Evolutionary conservation across 2,797 vertebrate species (phyloP), one percentile per base, ranked within the genome.

Genomic region (Heliangelus exortis): DNA sequence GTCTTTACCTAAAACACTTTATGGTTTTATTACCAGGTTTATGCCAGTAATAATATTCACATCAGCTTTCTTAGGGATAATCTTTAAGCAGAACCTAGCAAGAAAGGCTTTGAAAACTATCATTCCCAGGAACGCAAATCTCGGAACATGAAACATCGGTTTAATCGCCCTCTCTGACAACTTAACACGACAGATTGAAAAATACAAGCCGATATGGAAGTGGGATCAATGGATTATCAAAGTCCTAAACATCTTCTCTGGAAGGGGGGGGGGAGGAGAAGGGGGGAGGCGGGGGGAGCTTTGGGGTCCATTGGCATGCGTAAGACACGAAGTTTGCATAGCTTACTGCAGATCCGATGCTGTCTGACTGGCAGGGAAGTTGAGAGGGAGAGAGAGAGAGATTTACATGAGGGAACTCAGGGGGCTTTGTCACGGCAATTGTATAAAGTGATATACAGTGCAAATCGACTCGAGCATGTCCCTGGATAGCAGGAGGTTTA

Each of bases 361-460:
- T 28, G 88, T 62, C 96, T 98, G 98, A 97, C 97, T 98, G 98
- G 95, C 95, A 96, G 82, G n/a, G 92, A 96, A 96, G 93, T 96
- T 92, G 94, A 96, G 97, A 93, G 93, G 91, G 94, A 80, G 89
- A 92, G 95, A 92, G 97, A 92, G 97, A 95, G 97, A 98, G 98
- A 98, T 98, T 98, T 98, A 98, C 98, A 98, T 97, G 97, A 96
- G 96, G 94, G 95, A 97, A 98, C 97, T 98, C 97, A 90, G 95
- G 97, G 97, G 97, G 98, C 97, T 98, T 98, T 98, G 98, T 98
- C 98, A 98, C 95, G 97, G 98, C 97, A 97, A 98, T 98, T 98
- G 98, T 98, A 97, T 97, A 96, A 98, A 98, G 98, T 98, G 98
- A 98, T 98, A 97, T 96, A 98, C 97, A 97, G 98, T 97, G 97